Conservation (phyloP, 2,113 vertebrate species). For the Petrocephalus zakoni region DNA sequence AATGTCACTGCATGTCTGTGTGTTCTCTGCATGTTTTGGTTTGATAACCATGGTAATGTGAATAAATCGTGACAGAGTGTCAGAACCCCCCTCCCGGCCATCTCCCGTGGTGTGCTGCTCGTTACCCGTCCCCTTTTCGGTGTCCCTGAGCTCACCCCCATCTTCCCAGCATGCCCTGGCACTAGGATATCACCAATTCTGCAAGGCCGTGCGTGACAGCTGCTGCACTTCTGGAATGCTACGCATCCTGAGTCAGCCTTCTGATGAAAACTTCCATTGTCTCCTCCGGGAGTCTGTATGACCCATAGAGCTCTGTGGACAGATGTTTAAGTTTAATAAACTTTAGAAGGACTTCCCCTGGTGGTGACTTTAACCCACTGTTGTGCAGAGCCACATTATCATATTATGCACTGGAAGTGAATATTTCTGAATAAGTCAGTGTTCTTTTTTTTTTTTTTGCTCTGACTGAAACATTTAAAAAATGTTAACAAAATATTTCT, state of each 20-base stretch:
- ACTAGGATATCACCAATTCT: not conserved
- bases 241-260: not conserved
- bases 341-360: not conserved
- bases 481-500: not conserved
- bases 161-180: not conserved
- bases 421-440: not conserved
- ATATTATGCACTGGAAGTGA: not conserved
- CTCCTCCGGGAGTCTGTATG: not conserved
- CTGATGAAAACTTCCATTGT: not conserved
- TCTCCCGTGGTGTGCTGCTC: not conserved
- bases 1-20: not conserved
- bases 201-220: not conserved
- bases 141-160: not conserved
- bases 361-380: not conserved
- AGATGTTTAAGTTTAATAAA: not conserved
- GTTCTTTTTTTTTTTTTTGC: not conserved
- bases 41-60: not conserved
- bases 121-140: not conserved
- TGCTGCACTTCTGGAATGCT: not conserved
- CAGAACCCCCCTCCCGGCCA: not conserved
- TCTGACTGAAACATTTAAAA: not conserved
- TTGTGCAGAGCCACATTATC: not conserved
- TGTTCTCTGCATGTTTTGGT: not conserved
- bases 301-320: not conserved
- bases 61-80: not conserved